Conservation (phyloP, 2,797 vertebrate genomes). For the Stomatorhinus walkeri region DNA sequence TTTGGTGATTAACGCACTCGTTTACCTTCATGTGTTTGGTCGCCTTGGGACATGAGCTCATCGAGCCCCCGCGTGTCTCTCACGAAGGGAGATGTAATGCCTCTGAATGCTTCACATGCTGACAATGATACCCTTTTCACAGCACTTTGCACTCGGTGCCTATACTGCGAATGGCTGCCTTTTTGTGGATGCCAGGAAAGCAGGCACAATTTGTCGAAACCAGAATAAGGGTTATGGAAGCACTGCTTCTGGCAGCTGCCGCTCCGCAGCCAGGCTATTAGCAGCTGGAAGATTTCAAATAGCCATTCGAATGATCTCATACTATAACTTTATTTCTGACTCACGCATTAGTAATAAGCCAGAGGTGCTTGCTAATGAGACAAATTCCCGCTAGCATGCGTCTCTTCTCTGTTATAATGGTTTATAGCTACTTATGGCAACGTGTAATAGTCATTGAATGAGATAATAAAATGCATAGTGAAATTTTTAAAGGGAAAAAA, state of each 20-base stretch:
- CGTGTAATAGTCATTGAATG: background rate
- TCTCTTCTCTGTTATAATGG: background rate
- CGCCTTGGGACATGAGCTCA: background rate
- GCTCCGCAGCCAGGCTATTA: background rate
- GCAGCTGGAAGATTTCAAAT: background rate
- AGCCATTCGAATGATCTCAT: background rate
- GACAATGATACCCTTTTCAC: constrained; percentile 5
- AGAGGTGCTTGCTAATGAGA: background rate
- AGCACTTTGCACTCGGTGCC: background rate
- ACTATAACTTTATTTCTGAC: background rate
- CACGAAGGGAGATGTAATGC: background rate
- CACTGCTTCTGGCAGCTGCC: background rate
- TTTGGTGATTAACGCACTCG: background rate
- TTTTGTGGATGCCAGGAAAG: constrained; percentile 1
- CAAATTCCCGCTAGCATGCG: background rate
- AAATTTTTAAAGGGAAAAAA: background rate
- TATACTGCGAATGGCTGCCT: background rate
- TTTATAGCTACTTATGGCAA: background rate
- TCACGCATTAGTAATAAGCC: background rate
- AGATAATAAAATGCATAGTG: background rate
- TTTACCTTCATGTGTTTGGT: background rate
- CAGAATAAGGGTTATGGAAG: background rate
- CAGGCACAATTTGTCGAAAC: background rate
- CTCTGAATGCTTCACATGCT: background rate
- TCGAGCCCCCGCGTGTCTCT: background rate